Evolutionary conservation across 2,797 vertebrate genomes (phyloP), one percentile per base, ranked within the genome.

Genomic region (Parauchenoglanis ngamensis): DNA sequence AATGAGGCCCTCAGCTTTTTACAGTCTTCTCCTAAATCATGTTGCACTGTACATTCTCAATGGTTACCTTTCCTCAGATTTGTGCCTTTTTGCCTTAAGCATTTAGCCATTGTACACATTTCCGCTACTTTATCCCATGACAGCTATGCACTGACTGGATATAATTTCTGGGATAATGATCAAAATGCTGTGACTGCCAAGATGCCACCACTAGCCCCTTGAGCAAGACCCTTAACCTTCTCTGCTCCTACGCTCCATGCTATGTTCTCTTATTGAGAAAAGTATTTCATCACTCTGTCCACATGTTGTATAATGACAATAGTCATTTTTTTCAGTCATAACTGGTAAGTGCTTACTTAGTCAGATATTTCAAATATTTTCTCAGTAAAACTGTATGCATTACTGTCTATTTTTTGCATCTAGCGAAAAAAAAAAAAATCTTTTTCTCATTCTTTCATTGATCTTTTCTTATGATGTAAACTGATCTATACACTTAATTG

Each of bases 1-100:
- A 90, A 92, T 78, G 83, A 83, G 85, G 57, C 87, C 84, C 76
- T 67, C 49, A 85, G 90, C 89, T 90, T 90, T 87, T 89, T 85
- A 88, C 63, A 80, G 80, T 83, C 87, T 86, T 87, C 86, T 88
- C 17, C 54, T 25, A 73, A 44, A 76, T 63, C 17, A 31, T 76
- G 73, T 28, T 28, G 56, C 35, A 56, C 73, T 54, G 83, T 80
- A 84, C 19, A 23, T 82, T 83, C 49, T 83, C 52, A 84, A 54
- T 68, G 52, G 72, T 4, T 61, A 83, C 59, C 61, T 87, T 76
- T 86, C 31, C 23, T 68, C 23, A 40, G 40, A 40, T 63, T 52
- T 56, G 56, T 84, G 80, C 21, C 54, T 2, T 86, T 73, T 17
- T 63, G 40, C 79, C 23, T 81, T 10, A n/a, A 63, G 35, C 79